Base-by-base conservation (phyloP, 2,113 vertebrate species). In the Axis porcinus region DNA sequence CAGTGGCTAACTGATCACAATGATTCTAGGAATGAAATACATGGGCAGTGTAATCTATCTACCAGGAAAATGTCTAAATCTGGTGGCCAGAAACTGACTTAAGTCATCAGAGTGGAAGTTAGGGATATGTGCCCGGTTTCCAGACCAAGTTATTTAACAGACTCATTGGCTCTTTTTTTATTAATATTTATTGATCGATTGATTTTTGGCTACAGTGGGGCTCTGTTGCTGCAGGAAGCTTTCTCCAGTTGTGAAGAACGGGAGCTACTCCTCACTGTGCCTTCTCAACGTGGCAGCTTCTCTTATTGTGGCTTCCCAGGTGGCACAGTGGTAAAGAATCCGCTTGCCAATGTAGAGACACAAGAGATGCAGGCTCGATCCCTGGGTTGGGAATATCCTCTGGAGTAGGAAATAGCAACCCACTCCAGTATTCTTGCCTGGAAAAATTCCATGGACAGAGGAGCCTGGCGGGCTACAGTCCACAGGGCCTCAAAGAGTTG, bases 21-120 rank as follows among this genome's bases (percentile, higher is more conserved):
- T 81, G 90, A 47, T 55, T 91, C 86, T 82, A 89, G 43, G n/a
- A 93, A 82, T 90, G 43, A 97, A 97, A 97, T 13, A 95, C 43
- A 93, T 60, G 58, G 79, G 70, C 94, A 93, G 82, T 74, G 82
- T 95, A 91, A 95, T 74, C 94, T 97, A 89, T 23, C 27, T 89
- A 86, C 70, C 91, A 95, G 28, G 54, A 81, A 91, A 90, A 79
- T 79, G n/a, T 6, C 70, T 95, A 82, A 87, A 93, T 60, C 36
- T 91, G 70, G 47, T 50, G 45, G n/a, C 91, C 86, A 82, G 67
- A 95, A 86, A 40, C 52, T 7, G 28, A 81, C 25, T 16, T 81
- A 47, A 40, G 12, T 74, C n/a, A 93, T 55, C 91, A 90, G 52
- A 86, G 62, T 60, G 23, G 47, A 92, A 79, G 23, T 86, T 33